Evolutionary conservation across 2,888 invertebrate genomes (phyloP).

Genomic region (Epinotia demarniana): DNA sequence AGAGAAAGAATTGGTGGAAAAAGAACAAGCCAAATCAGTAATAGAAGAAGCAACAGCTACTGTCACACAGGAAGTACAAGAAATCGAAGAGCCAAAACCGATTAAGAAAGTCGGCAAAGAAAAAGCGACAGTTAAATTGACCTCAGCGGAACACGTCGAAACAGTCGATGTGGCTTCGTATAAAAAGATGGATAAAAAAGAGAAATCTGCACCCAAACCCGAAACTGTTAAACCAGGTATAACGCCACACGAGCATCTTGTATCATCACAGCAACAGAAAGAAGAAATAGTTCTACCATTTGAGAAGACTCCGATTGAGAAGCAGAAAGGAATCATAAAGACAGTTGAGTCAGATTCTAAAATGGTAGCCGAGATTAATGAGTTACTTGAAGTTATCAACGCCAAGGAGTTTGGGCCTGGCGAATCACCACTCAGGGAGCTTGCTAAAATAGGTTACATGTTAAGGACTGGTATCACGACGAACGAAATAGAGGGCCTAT

Average conservation of each 20-base stretch:
- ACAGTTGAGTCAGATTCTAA: conserved; percentile 82
- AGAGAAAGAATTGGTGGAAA: conserved; percentile 55
- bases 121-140: conserved; percentile 82
- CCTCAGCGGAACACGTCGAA: conserved; percentile 84
- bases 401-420: conserved; percentile 93
- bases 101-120: conserved; percentile 72
- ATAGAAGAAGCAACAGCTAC: conserved; percentile 80
- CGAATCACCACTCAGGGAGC: conserved; percentile 90
- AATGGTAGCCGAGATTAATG: conserved; percentile 90
- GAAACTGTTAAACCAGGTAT: conserved; percentile 80
- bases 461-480: conserved; percentile 90
- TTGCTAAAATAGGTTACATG: conserved; percentile 92
- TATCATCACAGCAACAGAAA: conserved; percentile 84
- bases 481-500: conserved; percentile 90
- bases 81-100: conserved; percentile 84
- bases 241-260: conserved; percentile 84
- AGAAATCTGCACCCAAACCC: conserved; percentile 66
- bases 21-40: conserved; percentile 63
- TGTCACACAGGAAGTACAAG: conserved; percentile 73
- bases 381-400: conserved; percentile 89
- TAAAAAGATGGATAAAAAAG: conserved; percentile 86
- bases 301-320: conserved; percentile 83
- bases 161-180: conserved; percentile 86
- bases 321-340: conserved; percentile 81
- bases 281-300: conserved; percentile 82